Percentiles rank a stretch among this genome's conserved stretches.
These are phyloP conservation scores for Callocephalon fimbriatum DNA, from an alignment of 2,113 vertebrate species.

Conservation along the genomic window DNA sequence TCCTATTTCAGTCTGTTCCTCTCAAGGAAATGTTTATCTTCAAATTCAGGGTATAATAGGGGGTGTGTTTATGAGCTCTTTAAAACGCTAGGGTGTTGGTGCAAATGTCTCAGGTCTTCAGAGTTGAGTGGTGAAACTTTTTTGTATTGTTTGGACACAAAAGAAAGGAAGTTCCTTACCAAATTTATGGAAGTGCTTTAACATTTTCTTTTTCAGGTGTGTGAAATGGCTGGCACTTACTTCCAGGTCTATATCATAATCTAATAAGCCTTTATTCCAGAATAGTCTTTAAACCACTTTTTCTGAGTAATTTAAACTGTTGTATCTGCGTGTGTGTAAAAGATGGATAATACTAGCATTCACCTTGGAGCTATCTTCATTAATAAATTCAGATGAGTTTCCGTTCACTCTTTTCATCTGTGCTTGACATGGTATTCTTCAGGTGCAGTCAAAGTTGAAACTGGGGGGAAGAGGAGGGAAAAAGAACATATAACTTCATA, in stretches of 20 bases:
- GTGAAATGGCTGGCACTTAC: constrained; percentile 16
- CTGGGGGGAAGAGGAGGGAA: neutral
- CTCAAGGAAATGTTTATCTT: neutral
- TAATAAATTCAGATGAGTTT: constrained; percentile 55
- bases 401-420: constrained; percentile 35
- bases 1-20: neutral
- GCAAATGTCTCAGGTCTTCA: neutral
- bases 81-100: neutral
- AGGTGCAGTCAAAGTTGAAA: constrained; percentile 22
- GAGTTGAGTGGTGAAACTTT: neutral
- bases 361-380: constrained; percentile 48
- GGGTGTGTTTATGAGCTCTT: neutral
- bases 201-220: constrained; percentile 32
- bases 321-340: constrained; percentile 45
- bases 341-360: constrained; percentile 45
- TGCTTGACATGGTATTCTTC: neutral
- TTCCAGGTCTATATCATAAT: constrained; percentile 41
- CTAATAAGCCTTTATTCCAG: constrained; percentile 62
- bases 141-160: neutral
- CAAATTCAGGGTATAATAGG: neutral
- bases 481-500: neutral
- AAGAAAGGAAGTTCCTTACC: neutral
- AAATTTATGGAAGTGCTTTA: constrained; percentile 28
- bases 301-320: constrained; percentile 52
- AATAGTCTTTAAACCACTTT: constrained; percentile 51